A percentile compares a stretch with the other conserved stretches of the same genome.
Conservation (phyloP, 2,888 invertebrate species). For the Slavum lentiscoides region DNA sequence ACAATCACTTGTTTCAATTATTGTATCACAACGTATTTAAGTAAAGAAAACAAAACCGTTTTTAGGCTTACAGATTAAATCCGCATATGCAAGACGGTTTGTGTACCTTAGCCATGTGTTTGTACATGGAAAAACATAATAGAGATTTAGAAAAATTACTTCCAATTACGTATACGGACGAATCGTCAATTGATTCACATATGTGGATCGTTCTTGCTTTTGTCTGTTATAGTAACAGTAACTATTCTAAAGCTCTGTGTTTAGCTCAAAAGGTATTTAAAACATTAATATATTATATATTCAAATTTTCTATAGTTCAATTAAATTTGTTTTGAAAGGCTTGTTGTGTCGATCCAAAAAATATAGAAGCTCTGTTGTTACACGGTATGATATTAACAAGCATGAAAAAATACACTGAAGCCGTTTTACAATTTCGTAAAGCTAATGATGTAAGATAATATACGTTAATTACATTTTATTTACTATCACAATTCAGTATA, state of each 20-base stretch:
- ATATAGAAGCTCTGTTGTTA: conserved; percentile 74
- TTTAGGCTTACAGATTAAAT: conserved; percentile 64
- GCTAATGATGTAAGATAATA: conserved; percentile 62
- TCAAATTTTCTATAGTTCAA: neutral
- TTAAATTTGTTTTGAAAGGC: conserved; percentile 61
- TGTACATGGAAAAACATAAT: conserved; percentile 65
- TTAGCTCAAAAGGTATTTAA: conserved; percentile 70
- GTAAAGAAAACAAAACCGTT: conserved; percentile 42
- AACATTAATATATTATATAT: neutral
- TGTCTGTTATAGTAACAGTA: conserved; percentile 68
- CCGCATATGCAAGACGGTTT: conserved; percentile 66
- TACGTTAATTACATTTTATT: neutral
- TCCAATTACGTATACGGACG: conserved; percentile 59
- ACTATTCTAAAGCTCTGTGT: conserved; percentile 71
- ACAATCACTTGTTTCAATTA: neutral
- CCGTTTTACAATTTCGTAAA: conserved; percentile 70
- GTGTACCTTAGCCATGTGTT: conserved; percentile 68
- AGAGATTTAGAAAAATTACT: conserved; percentile 69
- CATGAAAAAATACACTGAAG: conserved; percentile 70
- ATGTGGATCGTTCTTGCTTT: conserved; percentile 80
- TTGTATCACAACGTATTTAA: neutral
- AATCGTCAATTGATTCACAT: conserved; percentile 62
- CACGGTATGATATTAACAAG: conserved; percentile 72
- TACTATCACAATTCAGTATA: neutral
- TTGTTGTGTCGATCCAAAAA: conserved; percentile 67